Conservation (phyloP, 1,140 invertebrate species). For the Venustaconcha ellipsiformis region DNA sequence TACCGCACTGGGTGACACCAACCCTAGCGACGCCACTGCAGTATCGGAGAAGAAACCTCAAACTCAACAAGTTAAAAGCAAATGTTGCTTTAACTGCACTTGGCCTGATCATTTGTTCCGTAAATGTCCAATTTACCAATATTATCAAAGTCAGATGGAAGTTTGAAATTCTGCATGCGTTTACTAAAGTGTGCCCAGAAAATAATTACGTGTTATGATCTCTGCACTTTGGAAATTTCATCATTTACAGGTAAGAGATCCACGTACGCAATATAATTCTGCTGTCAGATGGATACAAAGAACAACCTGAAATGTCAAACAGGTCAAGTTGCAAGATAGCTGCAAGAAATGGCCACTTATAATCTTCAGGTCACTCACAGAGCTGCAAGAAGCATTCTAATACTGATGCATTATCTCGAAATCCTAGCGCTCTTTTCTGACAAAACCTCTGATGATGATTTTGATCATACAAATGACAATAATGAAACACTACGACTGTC, state of each 20-base stretch:
- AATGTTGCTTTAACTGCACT: background rate
- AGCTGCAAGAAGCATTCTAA: conserved; percentile 43
- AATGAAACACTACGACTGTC: too few relatives aligned
- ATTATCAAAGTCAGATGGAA: background rate
- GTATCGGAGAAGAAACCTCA: background rate
- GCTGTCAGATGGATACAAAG: background rate
- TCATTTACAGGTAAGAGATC: too few relatives aligned
- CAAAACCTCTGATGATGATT: too few relatives aligned
- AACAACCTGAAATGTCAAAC: background rate
- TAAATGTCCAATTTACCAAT: background rate
- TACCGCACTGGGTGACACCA: too few relatives aligned
- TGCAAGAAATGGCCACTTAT: conserved; percentile 50
- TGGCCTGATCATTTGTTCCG: background rate
- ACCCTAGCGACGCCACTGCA: too few relatives aligned
- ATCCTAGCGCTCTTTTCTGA: conserved; percentile 20
- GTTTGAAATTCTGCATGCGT: conserved; percentile 1
- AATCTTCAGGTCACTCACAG: conserved; percentile 46
- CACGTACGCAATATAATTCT: background rate
- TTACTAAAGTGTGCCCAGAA: background rate
- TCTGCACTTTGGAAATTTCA: background rate
- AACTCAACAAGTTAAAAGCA: background rate
- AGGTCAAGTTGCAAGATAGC: conserved; percentile 19
- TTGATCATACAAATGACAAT: too few relatives aligned
- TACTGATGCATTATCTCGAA: conserved; percentile 46
- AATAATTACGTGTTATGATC: too few relatives aligned